phyloP scores from a whole-genome alignment of 35 echinoderm and acorn worm species.

The Heliocidaris tuberculata region DNA sequence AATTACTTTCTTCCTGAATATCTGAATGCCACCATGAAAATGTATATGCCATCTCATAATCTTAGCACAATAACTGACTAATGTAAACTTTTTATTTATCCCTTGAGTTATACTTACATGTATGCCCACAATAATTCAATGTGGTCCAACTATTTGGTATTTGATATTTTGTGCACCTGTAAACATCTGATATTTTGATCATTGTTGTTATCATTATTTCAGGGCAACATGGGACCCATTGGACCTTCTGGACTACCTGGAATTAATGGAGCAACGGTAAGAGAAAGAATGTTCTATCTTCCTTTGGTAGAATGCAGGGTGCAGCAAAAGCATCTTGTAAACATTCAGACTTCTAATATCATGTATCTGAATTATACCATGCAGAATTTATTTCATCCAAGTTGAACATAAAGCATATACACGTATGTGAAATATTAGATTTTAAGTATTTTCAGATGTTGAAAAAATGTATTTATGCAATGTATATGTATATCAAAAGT shows the following conservation, averaged over 20 bases:
- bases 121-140: neutral
- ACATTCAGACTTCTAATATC: too few species aligned
- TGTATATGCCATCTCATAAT: too few species aligned
- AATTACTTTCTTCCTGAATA: neutral
- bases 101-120: neutral
- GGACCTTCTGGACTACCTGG: slow-evolving; percentile 62
- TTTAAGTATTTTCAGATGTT: too few species aligned
- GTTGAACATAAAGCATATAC: too few species aligned
- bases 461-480: too few species aligned
- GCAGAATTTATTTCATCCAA: too few species aligned
- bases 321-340: too few species aligned
- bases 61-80: too few species aligned
- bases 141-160: neutral
- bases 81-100: neutral
- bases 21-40: neutral
- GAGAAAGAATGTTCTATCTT: neutral
- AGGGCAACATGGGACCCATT: slow-evolving; percentile 59
- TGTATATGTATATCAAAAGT: too few species aligned
- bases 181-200: neutral
- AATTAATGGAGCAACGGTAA: slow-evolving; percentile 59
- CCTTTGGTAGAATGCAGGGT: too few species aligned
- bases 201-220: slow-evolving; percentile 9
- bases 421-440: too few species aligned
- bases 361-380: too few species aligned
- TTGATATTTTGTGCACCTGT: neutral